Percentiles rank a stretch among this genome's conserved stretches.
phyloP scores from a whole-genome alignment of 2,113 vertebrate species.

The Tympanuchus pallidicinctus region DNA sequence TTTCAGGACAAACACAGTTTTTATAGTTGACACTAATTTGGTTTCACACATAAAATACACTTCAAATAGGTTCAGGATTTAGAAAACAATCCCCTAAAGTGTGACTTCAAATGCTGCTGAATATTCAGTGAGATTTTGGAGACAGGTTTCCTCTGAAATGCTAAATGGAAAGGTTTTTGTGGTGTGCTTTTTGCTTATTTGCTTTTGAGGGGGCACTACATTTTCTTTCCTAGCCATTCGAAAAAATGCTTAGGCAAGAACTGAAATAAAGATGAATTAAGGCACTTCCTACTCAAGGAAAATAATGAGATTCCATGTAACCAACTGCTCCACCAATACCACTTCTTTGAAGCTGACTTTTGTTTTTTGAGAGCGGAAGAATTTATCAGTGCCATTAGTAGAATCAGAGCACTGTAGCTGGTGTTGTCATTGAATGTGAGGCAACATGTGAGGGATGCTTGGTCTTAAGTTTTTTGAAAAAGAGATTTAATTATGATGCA shows the following conservation, averaged over 20 bases:
- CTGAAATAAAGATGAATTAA: not conserved
- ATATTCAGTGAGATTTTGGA: not conserved
- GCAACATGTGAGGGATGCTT: not conserved
- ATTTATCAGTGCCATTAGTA: not conserved
- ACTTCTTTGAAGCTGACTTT: not conserved
- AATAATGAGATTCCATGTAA: not conserved
- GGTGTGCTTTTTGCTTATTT: too few relatives aligned
- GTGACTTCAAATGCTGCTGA: not conserved
- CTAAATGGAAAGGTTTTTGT: not conserved
- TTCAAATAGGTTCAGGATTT: not conserved
- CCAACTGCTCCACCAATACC: not conserved
- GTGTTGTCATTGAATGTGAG: not conserved
- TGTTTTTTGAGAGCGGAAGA: not conserved
- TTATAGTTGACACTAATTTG: not conserved
- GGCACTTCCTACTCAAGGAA: not conserved
- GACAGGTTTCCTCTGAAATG: not conserved
- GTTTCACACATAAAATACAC: not conserved
- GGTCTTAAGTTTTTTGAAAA: not conserved
- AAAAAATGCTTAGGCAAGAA: not conserved
- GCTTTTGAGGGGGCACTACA: not conserved
- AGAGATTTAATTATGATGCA: not conserved
- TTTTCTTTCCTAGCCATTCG: constrained; percentile 1
- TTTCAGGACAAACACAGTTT: not conserved
- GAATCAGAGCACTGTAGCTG: not conserved
- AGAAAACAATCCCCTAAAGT: not conserved